Evolutionary conservation across 1,140 invertebrate genomes (phyloP).

Genomic region (Polyergus mexicanus): DNA sequence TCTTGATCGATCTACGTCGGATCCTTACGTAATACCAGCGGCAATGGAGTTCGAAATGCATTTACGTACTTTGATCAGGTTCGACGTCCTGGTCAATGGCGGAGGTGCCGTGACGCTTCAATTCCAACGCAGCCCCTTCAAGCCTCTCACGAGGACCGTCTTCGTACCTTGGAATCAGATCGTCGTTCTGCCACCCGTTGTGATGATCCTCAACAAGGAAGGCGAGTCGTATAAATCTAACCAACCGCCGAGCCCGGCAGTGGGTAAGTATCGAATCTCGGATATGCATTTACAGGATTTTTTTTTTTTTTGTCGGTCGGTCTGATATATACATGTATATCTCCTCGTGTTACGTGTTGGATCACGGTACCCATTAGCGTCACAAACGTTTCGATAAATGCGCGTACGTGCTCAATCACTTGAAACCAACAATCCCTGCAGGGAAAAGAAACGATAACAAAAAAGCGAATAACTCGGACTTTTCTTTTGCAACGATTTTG

Average conservation of each 20-base stretch:
- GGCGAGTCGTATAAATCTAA: conserved; percentile 87
- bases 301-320: conserved; percentile 39
- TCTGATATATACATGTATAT: conserved; percentile 41
- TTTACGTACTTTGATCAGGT: conserved; percentile 89
- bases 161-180: conserved; percentile 99
- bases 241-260: conserved; percentile 82
- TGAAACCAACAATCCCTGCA: conserved; percentile 20
- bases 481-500: not conserved
- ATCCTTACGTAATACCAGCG: conserved; percentile 53
- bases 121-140: conserved; percentile 97
- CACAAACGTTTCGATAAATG: conserved; percentile 58
- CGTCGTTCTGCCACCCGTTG: conserved; percentile 94
- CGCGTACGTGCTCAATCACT: conserved; percentile 52
- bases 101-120: conserved; percentile 99
- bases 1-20: conserved; percentile 47
- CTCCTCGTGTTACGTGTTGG: conserved; percentile 44
- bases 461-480: conserved; percentile 22
- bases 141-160: conserved; percentile 94
- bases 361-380: conserved; percentile 56
- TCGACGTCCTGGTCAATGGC: conserved; percentile 99
- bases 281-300: conserved; percentile 48
- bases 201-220: conserved; percentile 94
- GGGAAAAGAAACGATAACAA: conserved; percentile 36
- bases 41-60: conserved; percentile 67
- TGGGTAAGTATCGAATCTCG: conserved; percentile 76